Evolutionary conservation across 2,113 vertebrate genomes (phyloP).

Genomic region (Zeus faber): DNA sequence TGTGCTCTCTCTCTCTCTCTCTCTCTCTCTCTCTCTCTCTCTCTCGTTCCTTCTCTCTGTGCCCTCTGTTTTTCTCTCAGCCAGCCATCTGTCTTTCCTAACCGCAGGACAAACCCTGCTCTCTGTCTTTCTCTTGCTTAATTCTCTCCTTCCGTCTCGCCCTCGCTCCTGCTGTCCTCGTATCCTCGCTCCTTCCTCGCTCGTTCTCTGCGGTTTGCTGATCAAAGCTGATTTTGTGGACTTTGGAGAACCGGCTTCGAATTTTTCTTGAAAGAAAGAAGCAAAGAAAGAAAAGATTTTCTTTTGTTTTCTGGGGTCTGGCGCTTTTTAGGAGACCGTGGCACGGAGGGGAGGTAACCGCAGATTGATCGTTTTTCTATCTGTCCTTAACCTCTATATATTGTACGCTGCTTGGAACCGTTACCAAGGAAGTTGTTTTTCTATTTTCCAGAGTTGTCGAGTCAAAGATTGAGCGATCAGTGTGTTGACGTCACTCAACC

Average conservation of each 20-base stretch:
- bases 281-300: too few relatives aligned
- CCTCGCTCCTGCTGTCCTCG: constrained; percentile 24
- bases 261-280: too few relatives aligned
- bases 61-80: neutral
- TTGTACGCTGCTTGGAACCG: too few relatives aligned
- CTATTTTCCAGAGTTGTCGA: too few relatives aligned
- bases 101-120: constrained; percentile 40
- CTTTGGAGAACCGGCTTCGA: constrained; percentile 12
- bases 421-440: too few relatives aligned
- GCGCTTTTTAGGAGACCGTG: neutral
- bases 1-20: constrained; percentile 42
- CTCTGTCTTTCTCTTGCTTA: constrained; percentile 5
- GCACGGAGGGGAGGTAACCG: neutral
- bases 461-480: too few relatives aligned
- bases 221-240: constrained; percentile 38
- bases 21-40: constrained; percentile 24
- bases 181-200: constrained; percentile 3
- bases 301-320: neutral
- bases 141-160: neutral
- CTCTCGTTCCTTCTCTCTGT: constrained; percentile 10
- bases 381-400: too few relatives aligned
- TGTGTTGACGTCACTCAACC: too few relatives aligned
- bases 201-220: constrained; percentile 17
- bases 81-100: constrained; percentile 50
- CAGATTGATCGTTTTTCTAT: too few relatives aligned